A percentile compares a stretch with the other conserved stretches of the same genome.
Conservation (phyloP, 2,797 vertebrate genomes). For the Ceyx erithaca region DNA sequence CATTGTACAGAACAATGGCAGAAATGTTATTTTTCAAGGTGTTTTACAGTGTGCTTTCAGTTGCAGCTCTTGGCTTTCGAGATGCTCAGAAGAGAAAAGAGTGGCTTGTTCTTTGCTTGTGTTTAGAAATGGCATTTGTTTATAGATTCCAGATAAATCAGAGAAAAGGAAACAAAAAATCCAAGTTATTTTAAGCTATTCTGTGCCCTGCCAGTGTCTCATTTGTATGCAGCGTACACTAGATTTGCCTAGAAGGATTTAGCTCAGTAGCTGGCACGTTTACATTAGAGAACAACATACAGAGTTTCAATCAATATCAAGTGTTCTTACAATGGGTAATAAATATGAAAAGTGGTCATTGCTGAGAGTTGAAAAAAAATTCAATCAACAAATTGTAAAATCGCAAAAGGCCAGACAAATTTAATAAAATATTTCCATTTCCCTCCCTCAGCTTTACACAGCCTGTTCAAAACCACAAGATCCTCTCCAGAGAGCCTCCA, state of each 20-base stretch:
- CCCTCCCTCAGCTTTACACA: slow-evolving; percentile 54
- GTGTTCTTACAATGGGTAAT: slow-evolving; percentile 36
- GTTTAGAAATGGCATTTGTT: slow-evolving; percentile 26
- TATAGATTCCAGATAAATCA: neutral
- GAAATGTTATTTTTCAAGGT: neutral
- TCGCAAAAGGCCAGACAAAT: slow-evolving; percentile 58
- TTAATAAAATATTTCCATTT: slow-evolving; percentile 70
- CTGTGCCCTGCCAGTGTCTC: slow-evolving; percentile 21
- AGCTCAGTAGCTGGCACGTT: slow-evolving; percentile 62
- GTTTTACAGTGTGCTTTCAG: slow-evolving; percentile 23
- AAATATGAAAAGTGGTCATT: slow-evolving; percentile 34
- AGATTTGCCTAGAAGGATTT: slow-evolving; percentile 48
- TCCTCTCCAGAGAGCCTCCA: slow-evolving; percentile 36
- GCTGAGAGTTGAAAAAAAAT: slow-evolving; percentile 40
- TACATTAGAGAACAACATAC: slow-evolving; percentile 29
- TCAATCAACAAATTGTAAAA: slow-evolving; percentile 47
- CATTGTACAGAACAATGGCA: neutral
- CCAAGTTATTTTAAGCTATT: slow-evolving; percentile 4
- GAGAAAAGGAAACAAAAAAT: neutral
- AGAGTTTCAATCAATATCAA: slow-evolving; percentile 38
- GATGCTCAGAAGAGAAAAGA: neutral
- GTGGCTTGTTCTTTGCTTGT: neutral
- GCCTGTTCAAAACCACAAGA: slow-evolving; percentile 44
- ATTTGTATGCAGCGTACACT: slow-evolving; percentile 27
- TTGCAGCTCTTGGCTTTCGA: slow-evolving; percentile 3